Evolutionary conservation across 2,113 vertebrate genomes (phyloP).

Genomic region (Bagarius yarrelli): DNA sequence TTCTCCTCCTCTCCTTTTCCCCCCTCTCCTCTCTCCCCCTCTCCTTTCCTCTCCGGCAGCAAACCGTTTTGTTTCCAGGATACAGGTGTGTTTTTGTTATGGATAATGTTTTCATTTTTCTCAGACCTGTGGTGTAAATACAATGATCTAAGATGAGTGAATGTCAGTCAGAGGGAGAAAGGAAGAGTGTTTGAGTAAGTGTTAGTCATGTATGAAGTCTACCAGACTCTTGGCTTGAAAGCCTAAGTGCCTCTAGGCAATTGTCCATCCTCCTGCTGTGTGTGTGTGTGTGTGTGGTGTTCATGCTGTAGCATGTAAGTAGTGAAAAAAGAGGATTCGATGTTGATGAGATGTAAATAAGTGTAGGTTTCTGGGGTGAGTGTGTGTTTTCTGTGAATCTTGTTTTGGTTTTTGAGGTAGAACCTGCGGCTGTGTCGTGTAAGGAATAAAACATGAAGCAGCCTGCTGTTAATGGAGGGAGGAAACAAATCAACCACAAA

Average conservation of each 20-base stretch:
- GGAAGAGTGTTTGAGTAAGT: background rate
- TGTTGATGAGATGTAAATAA: background rate
- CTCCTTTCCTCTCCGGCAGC: too few relatives aligned
- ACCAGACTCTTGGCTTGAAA: background rate
- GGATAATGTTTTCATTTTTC: background rate
- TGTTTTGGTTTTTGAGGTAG: background rate
- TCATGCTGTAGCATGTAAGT: constrained; percentile 1
- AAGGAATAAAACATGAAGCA: background rate
- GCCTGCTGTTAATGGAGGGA: too few relatives aligned
- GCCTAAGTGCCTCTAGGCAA: background rate
- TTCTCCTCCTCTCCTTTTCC: too few relatives aligned
- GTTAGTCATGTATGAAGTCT: background rate
- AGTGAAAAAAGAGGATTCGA: background rate
- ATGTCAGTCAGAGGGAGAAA: background rate
- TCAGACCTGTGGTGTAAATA: background rate
- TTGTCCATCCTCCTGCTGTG: background rate
- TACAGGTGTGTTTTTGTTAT: constrained; percentile 10
- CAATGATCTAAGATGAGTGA: background rate
- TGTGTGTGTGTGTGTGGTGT: background rate
- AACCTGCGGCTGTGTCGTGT: background rate
- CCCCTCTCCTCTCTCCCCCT: too few relatives aligned
- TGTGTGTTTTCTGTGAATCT: background rate
- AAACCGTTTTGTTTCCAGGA: background rate
- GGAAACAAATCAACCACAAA: background rate
- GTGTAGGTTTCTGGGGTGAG: background rate